A percentile compares a stretch with the other conserved stretches of the same genome.
These are phyloP conservation scores for Chlorops oryzae DNA, from an alignment of 1,140 invertebrate species.

Conservation along the genomic window DNA sequence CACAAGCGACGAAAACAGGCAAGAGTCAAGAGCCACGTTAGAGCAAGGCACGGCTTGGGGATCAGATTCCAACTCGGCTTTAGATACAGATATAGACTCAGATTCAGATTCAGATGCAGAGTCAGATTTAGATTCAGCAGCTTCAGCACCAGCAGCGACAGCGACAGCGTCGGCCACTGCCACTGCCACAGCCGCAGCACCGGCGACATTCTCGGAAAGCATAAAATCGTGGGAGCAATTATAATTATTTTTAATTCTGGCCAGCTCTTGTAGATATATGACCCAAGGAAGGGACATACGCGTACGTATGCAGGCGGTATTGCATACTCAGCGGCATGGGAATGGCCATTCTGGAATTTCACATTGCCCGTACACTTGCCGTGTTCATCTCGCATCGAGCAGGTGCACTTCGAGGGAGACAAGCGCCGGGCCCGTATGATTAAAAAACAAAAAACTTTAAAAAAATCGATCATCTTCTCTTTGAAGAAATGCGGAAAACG, in stretches of 20 bases:
- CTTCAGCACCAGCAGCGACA: not conserved
- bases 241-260: constrained; percentile 11
- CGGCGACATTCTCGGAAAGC: not conserved
- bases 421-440: not conserved
- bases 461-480: too few relatives aligned
- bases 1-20: not conserved
- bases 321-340: too few relatives aligned
- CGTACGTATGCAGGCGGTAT: not conserved
- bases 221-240: constrained; percentile 15
- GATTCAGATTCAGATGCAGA: too few relatives aligned
- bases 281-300: not conserved
- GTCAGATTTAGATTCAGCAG: too few relatives aligned
- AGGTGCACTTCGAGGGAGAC: not conserved
- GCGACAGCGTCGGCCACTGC: not conserved
- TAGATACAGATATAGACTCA: too few relatives aligned
- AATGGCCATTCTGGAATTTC: too few relatives aligned
- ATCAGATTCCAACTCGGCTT: too few relatives aligned
- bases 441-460: too few relatives aligned
- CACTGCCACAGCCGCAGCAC: not conserved
- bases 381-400: constrained; percentile 1
- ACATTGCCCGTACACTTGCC: constrained; percentile 4
- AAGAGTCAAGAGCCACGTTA: too few relatives aligned
- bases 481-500: too few relatives aligned
- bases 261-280: not conserved
- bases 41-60: too few relatives aligned